phyloP scores from a whole-genome alignment of 2,113 vertebrate genomes.

The Pithys albifrons region DNA sequence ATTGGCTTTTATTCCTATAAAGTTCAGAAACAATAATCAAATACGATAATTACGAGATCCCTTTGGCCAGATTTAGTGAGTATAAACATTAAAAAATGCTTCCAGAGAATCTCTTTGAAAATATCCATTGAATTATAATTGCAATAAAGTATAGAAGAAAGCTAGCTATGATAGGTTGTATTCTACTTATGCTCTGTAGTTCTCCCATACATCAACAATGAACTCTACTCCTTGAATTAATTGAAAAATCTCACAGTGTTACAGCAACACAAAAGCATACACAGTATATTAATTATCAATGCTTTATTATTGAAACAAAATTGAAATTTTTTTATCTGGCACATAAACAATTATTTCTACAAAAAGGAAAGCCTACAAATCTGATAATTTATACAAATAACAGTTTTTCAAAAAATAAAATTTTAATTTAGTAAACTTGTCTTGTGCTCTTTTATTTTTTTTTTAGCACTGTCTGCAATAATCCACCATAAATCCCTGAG shows the following conservation, averaged over 20 bases:
- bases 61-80: neutral
- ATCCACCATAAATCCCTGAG: conserved; percentile 95
- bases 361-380: conserved; percentile 94
- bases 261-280: conserved; percentile 10
- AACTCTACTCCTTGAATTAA: neutral
- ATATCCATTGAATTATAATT: neutral
- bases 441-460: conserved; percentile 81
- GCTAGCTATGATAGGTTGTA: neutral
- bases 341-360: conserved; percentile 89
- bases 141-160: neutral
- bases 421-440: conserved; percentile 96
- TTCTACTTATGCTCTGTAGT: neutral
- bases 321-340: conserved; percentile 84
- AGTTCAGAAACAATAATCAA: neutral
- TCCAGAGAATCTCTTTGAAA: neutral
- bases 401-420: conserved; percentile 94
- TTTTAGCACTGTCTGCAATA: conserved; percentile 88
- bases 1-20: neutral
- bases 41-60: neutral
- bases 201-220: neutral
- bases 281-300: conserved; percentile 78
- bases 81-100: neutral
- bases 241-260: neutral
- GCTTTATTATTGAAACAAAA: conserved; percentile 92
- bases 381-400: conserved; percentile 98